phyloP scores from a whole-genome alignment of 2,113 vertebrate species.

The Phycodurus eques region DNA sequence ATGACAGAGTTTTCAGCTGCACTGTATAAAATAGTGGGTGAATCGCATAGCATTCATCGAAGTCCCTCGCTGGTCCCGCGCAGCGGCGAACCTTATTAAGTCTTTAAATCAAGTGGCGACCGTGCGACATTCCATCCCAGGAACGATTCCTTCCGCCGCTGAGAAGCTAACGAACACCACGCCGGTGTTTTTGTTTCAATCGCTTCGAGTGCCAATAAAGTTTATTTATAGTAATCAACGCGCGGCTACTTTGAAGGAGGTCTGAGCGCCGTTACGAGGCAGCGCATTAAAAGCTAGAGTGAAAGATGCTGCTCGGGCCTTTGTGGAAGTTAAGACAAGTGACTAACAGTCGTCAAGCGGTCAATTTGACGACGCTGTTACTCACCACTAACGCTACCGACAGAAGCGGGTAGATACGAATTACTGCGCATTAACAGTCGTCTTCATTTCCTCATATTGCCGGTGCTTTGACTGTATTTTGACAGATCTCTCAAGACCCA shows the following conservation, averaged over 20 bases:
- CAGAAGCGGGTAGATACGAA: neutral
- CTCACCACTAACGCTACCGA: neutral
- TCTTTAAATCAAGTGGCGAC: slow-evolving; percentile 29
- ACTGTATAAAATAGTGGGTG: neutral
- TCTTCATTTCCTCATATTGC: too few species aligned
- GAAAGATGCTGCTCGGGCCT: neutral
- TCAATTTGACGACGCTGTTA: neutral
- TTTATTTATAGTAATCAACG: neutral
- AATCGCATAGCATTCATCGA: neutral
- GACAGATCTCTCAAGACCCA: too few species aligned
- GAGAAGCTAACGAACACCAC: neutral
- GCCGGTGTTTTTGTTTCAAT: neutral
- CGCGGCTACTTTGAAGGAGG: neutral
- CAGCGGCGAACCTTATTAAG: slow-evolving; percentile 19
- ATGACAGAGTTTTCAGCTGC: neutral
- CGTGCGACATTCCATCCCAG: neutral
- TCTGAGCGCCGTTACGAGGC: neutral
- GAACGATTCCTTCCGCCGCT: neutral
- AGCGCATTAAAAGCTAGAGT: neutral
- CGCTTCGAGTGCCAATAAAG: neutral
- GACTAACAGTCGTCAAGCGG: neutral
- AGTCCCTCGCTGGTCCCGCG: neutral
- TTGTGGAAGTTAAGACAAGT: neutral
- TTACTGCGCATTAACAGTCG: neutral
- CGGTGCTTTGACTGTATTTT: too few species aligned